These are phyloP conservation scores for Crotalus horridus DNA, from an alignment of 2,113 vertebrate species.

Conservation along the genomic window DNA sequence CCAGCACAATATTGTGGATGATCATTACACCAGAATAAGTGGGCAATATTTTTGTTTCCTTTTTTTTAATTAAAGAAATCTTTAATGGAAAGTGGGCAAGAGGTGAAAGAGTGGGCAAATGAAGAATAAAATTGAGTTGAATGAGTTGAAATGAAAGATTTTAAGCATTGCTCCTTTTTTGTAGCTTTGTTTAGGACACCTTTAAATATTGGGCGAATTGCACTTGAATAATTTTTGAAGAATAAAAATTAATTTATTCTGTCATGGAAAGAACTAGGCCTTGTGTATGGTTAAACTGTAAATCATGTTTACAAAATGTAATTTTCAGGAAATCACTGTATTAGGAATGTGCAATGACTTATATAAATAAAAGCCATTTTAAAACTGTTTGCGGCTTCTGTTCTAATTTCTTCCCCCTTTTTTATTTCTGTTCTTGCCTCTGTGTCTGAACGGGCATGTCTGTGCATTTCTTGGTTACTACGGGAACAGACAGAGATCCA, in stretches of 20 bases:
- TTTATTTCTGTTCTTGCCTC: slow-evolving; percentile 83
- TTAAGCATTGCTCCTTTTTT: slow-evolving; percentile 74
- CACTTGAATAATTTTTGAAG: slow-evolving; percentile 80
- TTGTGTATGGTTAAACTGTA: slow-evolving; percentile 78
- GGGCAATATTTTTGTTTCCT: slow-evolving; percentile 52
- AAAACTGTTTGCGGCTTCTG: slow-evolving; percentile 79
- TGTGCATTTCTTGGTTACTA: slow-evolving; percentile 82
- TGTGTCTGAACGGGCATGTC: slow-evolving; percentile 82
- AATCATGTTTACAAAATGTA: slow-evolving; percentile 80
- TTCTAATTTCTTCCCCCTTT: slow-evolving; percentile 82
- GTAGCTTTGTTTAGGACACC: slow-evolving; percentile 67
- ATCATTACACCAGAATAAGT: slow-evolving; percentile 69
- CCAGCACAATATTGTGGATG: slow-evolving; percentile 72
- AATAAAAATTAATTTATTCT: slow-evolving; percentile 78
- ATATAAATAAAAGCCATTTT: slow-evolving; percentile 85
- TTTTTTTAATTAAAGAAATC: slow-evolving; percentile 51
- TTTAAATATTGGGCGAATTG: slow-evolving; percentile 76
- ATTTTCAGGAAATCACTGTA: slow-evolving; percentile 83
- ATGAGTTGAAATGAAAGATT: slow-evolving; percentile 67
- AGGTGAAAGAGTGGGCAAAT: slow-evolving; percentile 39
- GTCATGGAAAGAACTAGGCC: slow-evolving; percentile 73
- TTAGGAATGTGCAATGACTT: slow-evolving; percentile 85
- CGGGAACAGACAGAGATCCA: slow-evolving; percentile 89
- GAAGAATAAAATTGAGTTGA: slow-evolving; percentile 68
- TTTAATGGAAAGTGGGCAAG: slow-evolving; percentile 58